phyloP scores from a whole-genome alignment of 2,113 vertebrate genomes.

The Lepus timidus region DNA sequence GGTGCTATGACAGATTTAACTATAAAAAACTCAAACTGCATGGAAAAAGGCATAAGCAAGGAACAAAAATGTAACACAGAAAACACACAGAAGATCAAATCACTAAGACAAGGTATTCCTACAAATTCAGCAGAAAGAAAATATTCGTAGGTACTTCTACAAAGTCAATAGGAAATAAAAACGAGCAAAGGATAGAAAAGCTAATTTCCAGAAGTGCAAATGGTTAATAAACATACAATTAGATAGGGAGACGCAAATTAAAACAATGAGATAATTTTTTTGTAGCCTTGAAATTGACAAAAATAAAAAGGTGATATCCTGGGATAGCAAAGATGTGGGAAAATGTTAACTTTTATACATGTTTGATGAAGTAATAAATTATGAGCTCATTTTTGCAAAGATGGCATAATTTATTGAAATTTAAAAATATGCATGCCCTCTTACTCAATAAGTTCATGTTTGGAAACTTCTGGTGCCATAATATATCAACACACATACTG shows the following conservation, averaged over 20 bases:
- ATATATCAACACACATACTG: not conserved
- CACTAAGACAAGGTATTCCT: not conserved
- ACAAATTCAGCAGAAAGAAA: not conserved
- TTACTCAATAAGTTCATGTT: conserved; percentile 23
- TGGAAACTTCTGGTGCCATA: not conserved
- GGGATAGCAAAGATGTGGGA: not conserved
- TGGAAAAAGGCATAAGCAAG: not conserved
- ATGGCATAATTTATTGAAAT: not conserved
- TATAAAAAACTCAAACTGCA: not conserved
- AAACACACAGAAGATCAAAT: not conserved
- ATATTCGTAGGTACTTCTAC: not conserved
- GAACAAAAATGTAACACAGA: not conserved
- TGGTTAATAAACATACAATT: not conserved
- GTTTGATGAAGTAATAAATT: not conserved
- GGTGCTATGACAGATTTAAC: not conserved
- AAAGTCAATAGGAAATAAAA: not conserved
- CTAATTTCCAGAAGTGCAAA: not conserved
- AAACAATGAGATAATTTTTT: not conserved
- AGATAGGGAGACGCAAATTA: not conserved
- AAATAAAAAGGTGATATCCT: not conserved
- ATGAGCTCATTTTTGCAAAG: not conserved
- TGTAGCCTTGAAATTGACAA: not conserved
- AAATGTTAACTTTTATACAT: not conserved
- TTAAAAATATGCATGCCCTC: not conserved
- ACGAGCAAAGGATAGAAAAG: not conserved